Evolutionary conservation across 2,888 invertebrate genomes (phyloP).

Genomic region (Limnephilus lunatus): DNA sequence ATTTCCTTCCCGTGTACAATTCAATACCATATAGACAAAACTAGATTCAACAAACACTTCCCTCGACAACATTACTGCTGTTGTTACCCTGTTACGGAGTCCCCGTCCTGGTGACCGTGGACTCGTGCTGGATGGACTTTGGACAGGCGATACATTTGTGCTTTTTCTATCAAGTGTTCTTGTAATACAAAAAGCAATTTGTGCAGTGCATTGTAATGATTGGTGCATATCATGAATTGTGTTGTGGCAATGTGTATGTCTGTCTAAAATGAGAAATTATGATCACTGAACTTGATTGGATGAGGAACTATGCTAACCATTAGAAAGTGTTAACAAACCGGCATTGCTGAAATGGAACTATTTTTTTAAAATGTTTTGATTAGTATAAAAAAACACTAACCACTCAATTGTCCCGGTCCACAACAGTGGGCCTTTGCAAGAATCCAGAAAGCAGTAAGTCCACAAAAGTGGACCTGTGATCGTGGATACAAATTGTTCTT

Average conservation of each 20-base stretch:
- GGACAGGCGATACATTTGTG: conserved; percentile 30
- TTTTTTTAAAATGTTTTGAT: not conserved
- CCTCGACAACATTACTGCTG: not conserved
- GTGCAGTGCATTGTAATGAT: conserved; percentile 57
- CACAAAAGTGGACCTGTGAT: too few relatives aligned
- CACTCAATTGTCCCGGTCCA: too few relatives aligned
- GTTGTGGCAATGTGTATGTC: conserved; percentile 29
- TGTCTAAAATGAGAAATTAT: conserved; percentile 18
- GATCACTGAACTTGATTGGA: conserved; percentile 37
- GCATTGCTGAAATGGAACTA: not conserved
- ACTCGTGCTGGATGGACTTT: conserved; percentile 16
- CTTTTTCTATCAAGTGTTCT: conserved; percentile 52
- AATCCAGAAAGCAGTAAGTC: too few relatives aligned
- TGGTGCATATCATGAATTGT: conserved; percentile 65
- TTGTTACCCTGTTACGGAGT: not conserved
- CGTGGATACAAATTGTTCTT: too few relatives aligned
- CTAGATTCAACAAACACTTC: not conserved
- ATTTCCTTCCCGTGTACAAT: conserved; percentile 9
- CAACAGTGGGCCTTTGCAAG: too few relatives aligned
- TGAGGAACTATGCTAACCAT: conserved; percentile 18
- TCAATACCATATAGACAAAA: not conserved
- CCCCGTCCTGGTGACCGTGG: not conserved
- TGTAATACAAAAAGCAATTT: conserved; percentile 55
- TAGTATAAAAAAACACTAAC: not conserved
- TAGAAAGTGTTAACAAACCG: not conserved